Evolutionary conservation across 2,797 vertebrate genomes (phyloP).

Genomic region (Xyrichtys novacula): DNA sequence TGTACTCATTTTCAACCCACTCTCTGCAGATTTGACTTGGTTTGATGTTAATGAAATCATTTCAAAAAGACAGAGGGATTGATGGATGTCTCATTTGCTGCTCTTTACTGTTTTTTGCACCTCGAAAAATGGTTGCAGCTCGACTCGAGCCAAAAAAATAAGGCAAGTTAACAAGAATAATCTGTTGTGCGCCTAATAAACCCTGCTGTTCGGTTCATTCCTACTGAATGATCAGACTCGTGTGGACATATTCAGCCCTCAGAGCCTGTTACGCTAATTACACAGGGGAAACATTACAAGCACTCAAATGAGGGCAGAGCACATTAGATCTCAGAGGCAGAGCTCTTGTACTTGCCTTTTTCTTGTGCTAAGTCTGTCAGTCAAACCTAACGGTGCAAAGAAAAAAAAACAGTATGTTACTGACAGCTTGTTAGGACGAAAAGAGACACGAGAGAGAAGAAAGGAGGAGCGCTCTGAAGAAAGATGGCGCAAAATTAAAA

Average conservation of each 20-base stretch:
- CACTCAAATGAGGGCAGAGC: background rate
- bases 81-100: background rate
- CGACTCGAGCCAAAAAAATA: background rate
- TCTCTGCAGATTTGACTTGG: background rate
- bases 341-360: background rate
- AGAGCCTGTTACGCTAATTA: slow-evolving; percentile 12
- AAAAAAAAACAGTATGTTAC: slow-evolving; percentile 2
- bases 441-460: background rate
- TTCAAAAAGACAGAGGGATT: background rate
- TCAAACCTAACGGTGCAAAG: background rate
- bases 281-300: background rate
- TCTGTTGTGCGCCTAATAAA: background rate
- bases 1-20: background rate
- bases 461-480: background rate
- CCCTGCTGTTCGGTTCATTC: background rate
- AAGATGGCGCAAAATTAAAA: background rate
- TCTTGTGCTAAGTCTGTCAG: background rate
- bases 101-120: background rate
- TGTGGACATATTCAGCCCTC: slow-evolving; percentile 14
- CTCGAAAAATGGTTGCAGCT: background rate
- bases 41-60: background rate
- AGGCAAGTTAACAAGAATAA: background rate
- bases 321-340: background rate
- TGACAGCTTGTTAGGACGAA: background rate
- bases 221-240: background rate